Conservation (phyloP, 2,113 vertebrate species). For the Epinephelus lanceolatus region DNA sequence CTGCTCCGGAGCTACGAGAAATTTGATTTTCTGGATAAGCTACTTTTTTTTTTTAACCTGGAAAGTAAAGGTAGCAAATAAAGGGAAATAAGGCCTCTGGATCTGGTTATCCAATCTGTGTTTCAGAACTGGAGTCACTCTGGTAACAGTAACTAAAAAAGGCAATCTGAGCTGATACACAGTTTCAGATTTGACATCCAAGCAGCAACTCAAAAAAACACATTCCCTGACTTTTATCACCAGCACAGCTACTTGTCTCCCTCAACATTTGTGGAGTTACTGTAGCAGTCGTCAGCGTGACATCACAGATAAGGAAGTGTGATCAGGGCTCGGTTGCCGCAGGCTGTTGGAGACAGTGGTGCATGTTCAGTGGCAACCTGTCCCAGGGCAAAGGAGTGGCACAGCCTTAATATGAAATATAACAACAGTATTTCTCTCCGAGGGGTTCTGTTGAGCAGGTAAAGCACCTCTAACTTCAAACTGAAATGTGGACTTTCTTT, state of each 20-base stretch:
- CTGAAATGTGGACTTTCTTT: conserved; percentile 1
- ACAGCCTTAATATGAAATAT: conserved; percentile 30
- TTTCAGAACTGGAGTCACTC: not conserved
- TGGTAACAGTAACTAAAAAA: not conserved
- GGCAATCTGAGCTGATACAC: not conserved
- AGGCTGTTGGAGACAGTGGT: conserved; percentile 58
- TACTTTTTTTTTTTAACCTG: conserved; percentile 2
- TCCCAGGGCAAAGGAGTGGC: conserved; percentile 66
- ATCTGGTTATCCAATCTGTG: not conserved
- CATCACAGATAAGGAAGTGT: conserved; percentile 61
- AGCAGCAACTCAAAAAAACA: not conserved
- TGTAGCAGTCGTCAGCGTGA: conserved; percentile 52
- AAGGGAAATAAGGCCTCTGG: not conserved
- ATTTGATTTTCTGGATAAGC: conserved; percentile 12
- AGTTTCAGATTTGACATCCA: conserved; percentile 4
- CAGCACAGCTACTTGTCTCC: not conserved
- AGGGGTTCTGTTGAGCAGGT: not conserved
- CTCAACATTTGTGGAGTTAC: conserved; percentile 29
- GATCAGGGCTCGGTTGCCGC: conserved; percentile 34
- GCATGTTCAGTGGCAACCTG: conserved; percentile 52
- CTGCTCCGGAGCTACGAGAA: not conserved
- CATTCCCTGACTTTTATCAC: conserved; percentile 1
- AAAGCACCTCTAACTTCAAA: conserved; percentile 9
- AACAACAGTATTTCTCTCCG: conserved; percentile 23
- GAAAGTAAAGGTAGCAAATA: not conserved